Base-by-base conservation (phyloP, 37 sponge, comb jelly and placozoan species). In the Ianthella basta region DNA sequence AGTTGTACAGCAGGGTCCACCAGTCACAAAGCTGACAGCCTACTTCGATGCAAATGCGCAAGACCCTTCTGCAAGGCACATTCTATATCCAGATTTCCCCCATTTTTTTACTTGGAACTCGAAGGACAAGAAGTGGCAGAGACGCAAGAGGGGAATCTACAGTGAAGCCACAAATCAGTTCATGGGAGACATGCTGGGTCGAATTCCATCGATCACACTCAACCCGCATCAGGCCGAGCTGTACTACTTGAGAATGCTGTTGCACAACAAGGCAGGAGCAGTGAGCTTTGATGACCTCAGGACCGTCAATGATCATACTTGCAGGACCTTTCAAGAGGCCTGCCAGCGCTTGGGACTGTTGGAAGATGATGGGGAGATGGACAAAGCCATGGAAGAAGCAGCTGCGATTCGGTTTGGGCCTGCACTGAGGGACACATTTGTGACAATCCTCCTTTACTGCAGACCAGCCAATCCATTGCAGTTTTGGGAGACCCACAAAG, bases 321-420 rank as follows among this genome's bases (percentile, higher is more conserved):
- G 57, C 36, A 21, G 21, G 32, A 59, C 86, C 24, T 89, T 40
- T 73, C 55, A 81, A 66, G 86, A 87, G 30, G 86, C 82, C 33
- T 89, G 90, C 86, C 84, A 53, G 24, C 16, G 23, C 24, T 24
- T 37, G 33, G 85, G 80, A 25, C 72, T 89, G 44, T 40, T 89
- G 20, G 86, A 89, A 19, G 72, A 89, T 61, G 86, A 86, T 56
- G n/a, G 21, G 5, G 57, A 89, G 15, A 86, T 72, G 72, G 40
- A 83, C 56, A 69, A 59, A n/a, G 60, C 81, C 27, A 84, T 88
- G 67, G 27, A 55, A 56, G 88, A 87, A 87, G 88, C 88, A 40
- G 25, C n/a, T n/a, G n/a, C n/a, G n/a, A n/a, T n/a, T n/a, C n/a
- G n/a, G n/a, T n/a, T n/a, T n/a, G n/a, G n/a, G n/a, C n/a, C n/a